Evolutionary conservation across 1,140 invertebrate species (phyloP), one percentile per base, ranked within the genome.

Genomic region (Tachypleus tridentatus): DNA sequence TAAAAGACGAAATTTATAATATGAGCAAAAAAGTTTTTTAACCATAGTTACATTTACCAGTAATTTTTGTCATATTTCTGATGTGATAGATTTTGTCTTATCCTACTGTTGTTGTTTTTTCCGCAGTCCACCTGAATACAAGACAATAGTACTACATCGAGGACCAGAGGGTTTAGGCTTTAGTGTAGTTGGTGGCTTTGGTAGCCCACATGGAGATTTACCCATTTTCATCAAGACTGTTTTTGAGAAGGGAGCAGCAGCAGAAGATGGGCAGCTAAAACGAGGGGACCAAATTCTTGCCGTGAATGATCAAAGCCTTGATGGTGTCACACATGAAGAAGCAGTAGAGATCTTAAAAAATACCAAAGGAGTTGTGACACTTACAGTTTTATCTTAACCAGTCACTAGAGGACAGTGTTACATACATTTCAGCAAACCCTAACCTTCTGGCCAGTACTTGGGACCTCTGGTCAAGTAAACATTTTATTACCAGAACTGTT

Each of bases 241-340:
- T n/a, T 95, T 92, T 75, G 85, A 88, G 9, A 88, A 90, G 67
- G 92, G 94, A n/a, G 89, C 87, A 4, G 87, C 93, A 10, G 89
- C 87, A 0, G 88, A 89, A 74, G 96, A 99, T 75, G 91, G 91
- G 2, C 81, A 95, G 57, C 78, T 99, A 49, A 83, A 87, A 75
- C 85, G 87, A 4, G 96, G 93, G 4, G 97, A 99, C 79, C 93
- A 97, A 77, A 88, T 99, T 70, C 75, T 96, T 47, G 90, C 94
- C 70, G 76, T 79, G 61, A 91, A 91, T 73, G 84, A 87, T 29
- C 67, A 76, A 4, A 74, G 73, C 53, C 70, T 85, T 11, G 80
- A 84, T 49, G 83, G 83, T 29, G 74, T 82, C 49, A 82, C 79
- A 5, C 84, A 86, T 71, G 80, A 84, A 58, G 77, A 84, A 67